Evolutionary conservation across 2,113 vertebrate genomes (phyloP).

Genomic region (Seriola dumerili): DNA sequence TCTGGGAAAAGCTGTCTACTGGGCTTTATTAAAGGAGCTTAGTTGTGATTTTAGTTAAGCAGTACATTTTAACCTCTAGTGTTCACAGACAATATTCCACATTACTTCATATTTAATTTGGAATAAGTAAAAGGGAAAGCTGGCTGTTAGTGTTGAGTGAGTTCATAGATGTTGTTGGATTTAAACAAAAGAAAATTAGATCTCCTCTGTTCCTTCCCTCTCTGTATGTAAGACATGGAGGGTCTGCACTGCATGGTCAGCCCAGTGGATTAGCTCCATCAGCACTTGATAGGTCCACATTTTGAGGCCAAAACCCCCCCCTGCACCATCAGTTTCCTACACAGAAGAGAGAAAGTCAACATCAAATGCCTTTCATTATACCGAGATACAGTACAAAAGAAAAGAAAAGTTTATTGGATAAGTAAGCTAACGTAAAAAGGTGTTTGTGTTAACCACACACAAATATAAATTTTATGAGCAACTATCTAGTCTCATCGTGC

Average conservation of each 20-base stretch:
- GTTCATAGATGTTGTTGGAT: conserved; percentile 21
- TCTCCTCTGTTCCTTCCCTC: conserved; percentile 61
- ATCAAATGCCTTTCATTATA: not conserved
- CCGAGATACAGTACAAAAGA: not conserved
- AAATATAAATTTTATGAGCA: not conserved
- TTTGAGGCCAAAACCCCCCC: conserved; percentile 78
- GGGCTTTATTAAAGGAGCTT: conserved; percentile 67
- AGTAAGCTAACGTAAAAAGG: not conserved
- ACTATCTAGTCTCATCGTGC: not conserved
- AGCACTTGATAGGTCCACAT: conserved; percentile 85
- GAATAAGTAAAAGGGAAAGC: conserved; percentile 45
- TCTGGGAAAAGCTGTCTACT: conserved; percentile 56
- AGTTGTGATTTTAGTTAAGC: conserved; percentile 56
- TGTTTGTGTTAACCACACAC: not conserved
- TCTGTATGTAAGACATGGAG: conserved; percentile 80
- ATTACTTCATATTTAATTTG: conserved; percentile 20
- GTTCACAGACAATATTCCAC: conserved; percentile 43
- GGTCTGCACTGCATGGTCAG: conserved; percentile 76
- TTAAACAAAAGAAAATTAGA: conserved; percentile 45
- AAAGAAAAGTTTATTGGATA: not conserved
- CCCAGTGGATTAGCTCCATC: conserved; percentile 85
- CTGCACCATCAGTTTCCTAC: conserved; percentile 78
- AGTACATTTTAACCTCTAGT: conserved; percentile 27
- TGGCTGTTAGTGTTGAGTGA: conserved; percentile 63
- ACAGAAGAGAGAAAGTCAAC: conserved; percentile 13